Conservation (phyloP, 2,113 vertebrate species). For the Dinomys branickii region DNA sequence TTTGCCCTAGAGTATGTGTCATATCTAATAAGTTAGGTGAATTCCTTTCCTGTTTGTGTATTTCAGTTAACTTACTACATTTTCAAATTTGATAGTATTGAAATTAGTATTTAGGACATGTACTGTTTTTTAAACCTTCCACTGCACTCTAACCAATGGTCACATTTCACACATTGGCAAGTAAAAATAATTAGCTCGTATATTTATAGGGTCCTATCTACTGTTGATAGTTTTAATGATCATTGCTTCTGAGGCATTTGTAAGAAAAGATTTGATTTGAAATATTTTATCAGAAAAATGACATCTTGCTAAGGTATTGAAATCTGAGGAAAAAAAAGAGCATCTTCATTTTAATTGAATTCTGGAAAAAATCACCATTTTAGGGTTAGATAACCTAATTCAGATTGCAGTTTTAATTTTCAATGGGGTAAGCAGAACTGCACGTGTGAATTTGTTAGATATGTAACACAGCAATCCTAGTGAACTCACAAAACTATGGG, state of each 20-base stretch:
- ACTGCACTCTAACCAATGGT: slow-evolving; percentile 54
- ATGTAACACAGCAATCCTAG: slow-evolving; percentile 49
- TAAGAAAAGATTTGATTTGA: slow-evolving; percentile 63
- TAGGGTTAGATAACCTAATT: slow-evolving; percentile 58
- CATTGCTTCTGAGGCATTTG: slow-evolving; percentile 62
- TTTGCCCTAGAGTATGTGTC: slow-evolving; percentile 57
- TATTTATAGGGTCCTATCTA: slow-evolving; percentile 61
- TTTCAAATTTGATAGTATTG: slow-evolving; percentile 65
- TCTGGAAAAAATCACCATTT: slow-evolving; percentile 55
- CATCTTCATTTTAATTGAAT: slow-evolving; percentile 45
- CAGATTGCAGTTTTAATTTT: slow-evolving; percentile 52
- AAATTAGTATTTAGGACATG: slow-evolving; percentile 71
- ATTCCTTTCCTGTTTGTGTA: slow-evolving; percentile 69
- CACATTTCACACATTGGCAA: slow-evolving; percentile 61
- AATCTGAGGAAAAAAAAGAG: not conserved
- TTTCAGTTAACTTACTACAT: slow-evolving; percentile 65
- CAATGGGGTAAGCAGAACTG: slow-evolving; percentile 23
- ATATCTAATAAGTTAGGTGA: slow-evolving; percentile 66
- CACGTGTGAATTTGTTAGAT: slow-evolving; percentile 45
- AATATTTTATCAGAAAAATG: slow-evolving; percentile 56
- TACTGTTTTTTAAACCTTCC: slow-evolving; percentile 51
- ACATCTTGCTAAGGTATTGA: not conserved
- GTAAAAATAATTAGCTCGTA: slow-evolving; percentile 63
- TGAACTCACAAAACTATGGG: not conserved
- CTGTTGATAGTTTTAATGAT: slow-evolving; percentile 64